Evolutionary conservation across 2,888 invertebrate genomes (phyloP), one percentile per base, ranked within the genome.

Genomic region (Slavum lentiscoides): DNA sequence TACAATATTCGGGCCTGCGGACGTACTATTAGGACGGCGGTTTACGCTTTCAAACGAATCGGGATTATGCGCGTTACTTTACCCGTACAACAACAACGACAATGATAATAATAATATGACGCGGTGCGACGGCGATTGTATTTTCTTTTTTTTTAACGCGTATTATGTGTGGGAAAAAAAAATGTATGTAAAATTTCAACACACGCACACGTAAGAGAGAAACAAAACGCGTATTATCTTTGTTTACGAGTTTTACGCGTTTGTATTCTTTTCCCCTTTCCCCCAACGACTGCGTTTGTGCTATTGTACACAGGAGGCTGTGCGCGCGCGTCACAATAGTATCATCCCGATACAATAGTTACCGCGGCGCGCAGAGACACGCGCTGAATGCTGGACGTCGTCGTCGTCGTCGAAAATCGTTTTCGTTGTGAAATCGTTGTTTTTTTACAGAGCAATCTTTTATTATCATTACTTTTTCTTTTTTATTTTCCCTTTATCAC

Each of bases 341-440:
- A 77, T 77, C 77, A 62, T 77, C 77, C 69, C 69, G 62, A 77
- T 70, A 77, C 69, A n/a, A n/a, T n/a, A n/a, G n/a, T n/a, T n/a
- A n/a, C n/a, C n/a, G n/a, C n/a, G n/a, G n/a, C 30, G 30, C 49
- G 17, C 17, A n/a, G 19, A n/a, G 8, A 77, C 69, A 61, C 30
- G 30, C 30, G 30, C 2, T 77, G 77, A 77, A 77, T 77, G 77
- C n/a, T n/a, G n/a, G n/a, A n/a, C n/a, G n/a, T n/a, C n/a, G n/a
- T n/a, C n/a, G n/a, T n/a, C n/a, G 77, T 70, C 70, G 77, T 77
- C 55, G 69, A 70, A 70, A 77, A 77, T 70, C 77, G 69, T 77
- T 70, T 30, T 77, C 69, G 62, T 77, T 77, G 77, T 77, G 69
- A 77, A 77, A 77, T 77, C 69, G 55, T 77, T 77, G 70, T 77